Base-by-base conservation (phyloP, 2,888 invertebrate genomes). In the Odontothrips loti region DNA sequence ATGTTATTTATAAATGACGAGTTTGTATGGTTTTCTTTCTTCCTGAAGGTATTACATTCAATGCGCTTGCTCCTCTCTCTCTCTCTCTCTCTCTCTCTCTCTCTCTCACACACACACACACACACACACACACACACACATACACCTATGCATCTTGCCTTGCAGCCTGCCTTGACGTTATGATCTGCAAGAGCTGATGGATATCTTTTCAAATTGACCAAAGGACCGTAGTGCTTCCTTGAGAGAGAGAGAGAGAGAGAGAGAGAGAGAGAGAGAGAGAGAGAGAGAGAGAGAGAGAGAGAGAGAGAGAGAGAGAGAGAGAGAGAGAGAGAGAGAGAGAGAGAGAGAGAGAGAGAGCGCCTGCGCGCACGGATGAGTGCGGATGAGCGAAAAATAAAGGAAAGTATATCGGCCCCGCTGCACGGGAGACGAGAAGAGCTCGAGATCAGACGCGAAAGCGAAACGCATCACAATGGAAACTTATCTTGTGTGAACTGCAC, bases 191-290 rank as follows among this genome's bases (percentile, higher is more conserved):
- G 34, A 27, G 68, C 68, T 75, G 68, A 75, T 75, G 68, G 68
- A 75, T 75, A n/a, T 27, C 68, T 75, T 75, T 75, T 75, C 68
- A 75, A 75, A 75, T 75, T 27, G 27, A 12, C 68, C 23, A 75
- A 27, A 23, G 68, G 23, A 11, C 68, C 68, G 27, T 58, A 58
- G 58, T 27, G 27, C 10, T 27, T 27, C 58, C 58, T 17, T 58
- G 27, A 23, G 27, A 27, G 8, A 6, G 27, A 75, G 27, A 27
- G 68, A 27, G 68, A 8, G 68, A 23, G 68, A 10, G 68, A 9
- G 68, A 23, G 68, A n/a, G 68, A n/a, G 68, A 68, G 68, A n/a
- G 68, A n/a, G 68, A 68, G 68, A 68, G 68, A 68, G 68, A 68
- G 23, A n/a, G 68, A 68, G 68, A 20, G 15, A 20, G 15, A 63